These are phyloP conservation scores for Cetonia aurata DNA, from an alignment of 2,888 invertebrate species.

Conservation along the genomic window DNA sequence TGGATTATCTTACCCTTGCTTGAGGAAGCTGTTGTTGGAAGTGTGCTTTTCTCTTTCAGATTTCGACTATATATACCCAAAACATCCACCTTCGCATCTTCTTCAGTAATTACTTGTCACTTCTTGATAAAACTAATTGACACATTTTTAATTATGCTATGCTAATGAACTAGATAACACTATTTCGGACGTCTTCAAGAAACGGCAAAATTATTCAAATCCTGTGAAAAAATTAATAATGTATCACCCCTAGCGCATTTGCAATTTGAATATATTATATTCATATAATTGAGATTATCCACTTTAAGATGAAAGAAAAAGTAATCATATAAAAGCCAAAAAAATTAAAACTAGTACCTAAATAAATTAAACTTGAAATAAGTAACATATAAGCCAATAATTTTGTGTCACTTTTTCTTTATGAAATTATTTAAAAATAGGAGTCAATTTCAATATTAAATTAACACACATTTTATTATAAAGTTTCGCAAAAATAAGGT, in stretches of 20 bases:
- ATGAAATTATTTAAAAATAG: too few relatives aligned
- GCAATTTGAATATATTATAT: too few relatives aligned
- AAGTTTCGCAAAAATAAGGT: too few relatives aligned
- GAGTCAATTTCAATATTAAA: too few relatives aligned
- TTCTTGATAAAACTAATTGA: constrained; percentile 16
- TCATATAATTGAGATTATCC: too few relatives aligned
- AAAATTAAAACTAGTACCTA: too few relatives aligned
- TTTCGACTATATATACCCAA: constrained; percentile 34
- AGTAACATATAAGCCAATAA: too few relatives aligned
- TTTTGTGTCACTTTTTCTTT: too few relatives aligned
- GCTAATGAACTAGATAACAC: constrained; percentile 16
- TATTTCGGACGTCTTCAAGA: constrained; percentile 36
- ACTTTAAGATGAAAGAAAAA: too few relatives aligned
- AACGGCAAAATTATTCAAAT: constrained; percentile 18
- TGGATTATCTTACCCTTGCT: constrained; percentile 18
- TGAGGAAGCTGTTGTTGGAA: constrained; percentile 27
- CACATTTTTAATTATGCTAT: constrained; percentile 30
- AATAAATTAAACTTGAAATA: too few relatives aligned
- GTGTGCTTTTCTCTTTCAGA: constrained; percentile 18
- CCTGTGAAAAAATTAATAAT: constrained; percentile 1
- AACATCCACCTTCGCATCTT: constrained; percentile 33
- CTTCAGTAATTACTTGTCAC: constrained; percentile 30
- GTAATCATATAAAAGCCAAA: too few relatives aligned
- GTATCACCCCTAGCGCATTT: neutral
- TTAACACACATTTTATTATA: too few relatives aligned